Evolutionary conservation across 2,113 vertebrate species (phyloP).

Genomic region (Pseudolaguvia tuberculata): DNA sequence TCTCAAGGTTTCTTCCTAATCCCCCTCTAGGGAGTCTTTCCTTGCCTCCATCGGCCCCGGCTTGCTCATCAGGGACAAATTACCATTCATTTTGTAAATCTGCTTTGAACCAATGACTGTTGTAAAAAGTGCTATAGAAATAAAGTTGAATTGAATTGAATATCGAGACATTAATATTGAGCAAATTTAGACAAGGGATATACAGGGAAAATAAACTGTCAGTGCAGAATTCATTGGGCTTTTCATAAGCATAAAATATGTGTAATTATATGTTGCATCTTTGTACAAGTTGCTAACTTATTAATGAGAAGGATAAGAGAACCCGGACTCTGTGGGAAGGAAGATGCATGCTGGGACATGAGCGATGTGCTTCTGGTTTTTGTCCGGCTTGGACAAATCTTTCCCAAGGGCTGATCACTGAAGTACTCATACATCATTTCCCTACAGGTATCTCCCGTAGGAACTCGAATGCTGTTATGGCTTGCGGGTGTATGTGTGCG

Average conservation of each 20-base stretch:
- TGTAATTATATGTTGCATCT: conserved; percentile 15
- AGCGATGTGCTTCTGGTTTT: conserved; percentile 23
- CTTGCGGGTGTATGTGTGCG: conserved; percentile 4
- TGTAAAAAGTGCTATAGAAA: too few relatives aligned
- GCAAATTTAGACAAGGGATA: neutral
- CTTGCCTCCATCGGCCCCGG: too few relatives aligned
- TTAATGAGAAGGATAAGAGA: conserved; percentile 3
- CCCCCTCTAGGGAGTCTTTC: too few relatives aligned
- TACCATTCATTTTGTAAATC: too few relatives aligned
- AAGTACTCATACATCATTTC: conserved; percentile 33
- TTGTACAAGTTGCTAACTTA: neutral
- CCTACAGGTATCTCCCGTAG: conserved; percentile 14
- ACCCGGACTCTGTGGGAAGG: neutral
- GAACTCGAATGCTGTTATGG: conserved; percentile 27
- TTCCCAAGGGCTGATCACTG: conserved; percentile 21
- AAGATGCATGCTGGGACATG: conserved; percentile 15
- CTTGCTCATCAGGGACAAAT: too few relatives aligned
- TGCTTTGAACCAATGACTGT: too few relatives aligned
- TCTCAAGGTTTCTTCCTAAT: too few relatives aligned
- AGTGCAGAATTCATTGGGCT: neutral
- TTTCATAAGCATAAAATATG: neutral
- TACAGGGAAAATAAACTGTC: conserved; percentile 6
- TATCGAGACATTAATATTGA: conserved; percentile 12
- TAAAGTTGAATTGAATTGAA: too few relatives aligned
- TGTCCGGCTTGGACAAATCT: conserved; percentile 29